Evolutionary conservation across 2,888 invertebrate species (phyloP), one percentile per base, ranked within the genome.

Genomic region (Cryptocheilus praepositus): DNA sequence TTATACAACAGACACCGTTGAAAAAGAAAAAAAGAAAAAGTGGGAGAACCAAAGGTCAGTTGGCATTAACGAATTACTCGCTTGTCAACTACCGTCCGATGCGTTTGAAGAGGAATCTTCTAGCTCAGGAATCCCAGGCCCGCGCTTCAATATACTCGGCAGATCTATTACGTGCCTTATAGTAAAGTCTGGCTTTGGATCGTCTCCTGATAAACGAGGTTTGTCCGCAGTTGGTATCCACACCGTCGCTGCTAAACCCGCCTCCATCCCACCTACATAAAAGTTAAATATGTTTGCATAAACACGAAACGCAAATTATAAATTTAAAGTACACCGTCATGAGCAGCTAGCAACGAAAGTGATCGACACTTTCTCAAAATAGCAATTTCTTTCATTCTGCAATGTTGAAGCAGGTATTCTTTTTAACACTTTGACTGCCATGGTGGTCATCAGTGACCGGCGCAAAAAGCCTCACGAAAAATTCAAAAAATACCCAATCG

Each of bases 171-270:
- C 92, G 73, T 92, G 91, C 76, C 92, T 90, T 70, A 94, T 92
- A 5, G 92, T 92, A 84, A 92, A 93, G 87, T 94, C 92, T 0
- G 94, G 94, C 70, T 91, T 86, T 5, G 89, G 89, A 75, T 89
- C 89, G 77, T 90, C 90, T 16, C 81, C 82, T 2, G 80, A 79
- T 19, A 86, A 81, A 54, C 83, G 82, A 28, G 83, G 81, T 67
- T 88, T 86, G 22, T 89, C 87, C 5, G 76, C 80, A 67, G 91
- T 90, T 28, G 95, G 95, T 77, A 95, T 91, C 96, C 95, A 96
- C 19, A 96, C 93, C 0, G 95, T 95, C 43, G 93, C 94, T 15
- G 93, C 94, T 68, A 95, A 87, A 77, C 93, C 93, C 43, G 95
- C 95, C 86, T 93, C 91, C 81, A 92, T 93, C 28, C 95, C 96